Evolutionary conservation across 2,888 invertebrate species (phyloP), one percentile per base, ranked within the genome.

Genomic region (Ommatoiulus sabulosus): DNA sequence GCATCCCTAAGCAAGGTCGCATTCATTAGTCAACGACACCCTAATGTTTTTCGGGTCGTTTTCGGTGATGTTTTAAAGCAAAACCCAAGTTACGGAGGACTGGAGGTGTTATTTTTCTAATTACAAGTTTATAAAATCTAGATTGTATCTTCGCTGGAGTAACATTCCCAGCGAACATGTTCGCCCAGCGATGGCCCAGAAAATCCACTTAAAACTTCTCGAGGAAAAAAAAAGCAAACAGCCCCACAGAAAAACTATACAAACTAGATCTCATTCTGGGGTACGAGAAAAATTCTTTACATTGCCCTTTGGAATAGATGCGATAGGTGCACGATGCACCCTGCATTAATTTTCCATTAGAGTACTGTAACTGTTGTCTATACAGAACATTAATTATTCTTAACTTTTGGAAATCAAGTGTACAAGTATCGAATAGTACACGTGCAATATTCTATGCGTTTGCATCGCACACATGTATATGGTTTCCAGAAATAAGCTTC

Each of bases 41-140:
- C 72, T 24, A 72, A 72, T 63, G 63, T 63, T 63, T 52, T n/a
- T 63, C 63, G 63, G 63, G 63, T 63, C 63, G 63, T 63, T 63
- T 46, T 63, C 63, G 63, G 63, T n/a, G 63, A 72, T 72, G n/a
- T 20, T 72, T 72, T 20, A 20, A 24, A 72, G 7, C 72, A 24
- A 72, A 72, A 72, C 72, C 72, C 72, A 24, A 72, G 72, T 72
- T 72, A 72, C 72, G 72, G 24, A n/a, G 72, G 72, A 24, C 20
- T 72, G 72, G 72, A 72, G 72, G 72, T 72, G 72, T 72, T 72
- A 72, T 72, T 72, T n/a, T 72, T 72, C 72, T 72, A 72, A 72
- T 72, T 72, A 72, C 72, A 72, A 72, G 72, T 72, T 72, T 72
- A 72, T 72, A 20, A 72, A 72, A 72, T 72, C 24, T 3, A 72